Conservation (phyloP, 2,888 invertebrate genomes). For the Meliscaeva auricollis region DNA sequence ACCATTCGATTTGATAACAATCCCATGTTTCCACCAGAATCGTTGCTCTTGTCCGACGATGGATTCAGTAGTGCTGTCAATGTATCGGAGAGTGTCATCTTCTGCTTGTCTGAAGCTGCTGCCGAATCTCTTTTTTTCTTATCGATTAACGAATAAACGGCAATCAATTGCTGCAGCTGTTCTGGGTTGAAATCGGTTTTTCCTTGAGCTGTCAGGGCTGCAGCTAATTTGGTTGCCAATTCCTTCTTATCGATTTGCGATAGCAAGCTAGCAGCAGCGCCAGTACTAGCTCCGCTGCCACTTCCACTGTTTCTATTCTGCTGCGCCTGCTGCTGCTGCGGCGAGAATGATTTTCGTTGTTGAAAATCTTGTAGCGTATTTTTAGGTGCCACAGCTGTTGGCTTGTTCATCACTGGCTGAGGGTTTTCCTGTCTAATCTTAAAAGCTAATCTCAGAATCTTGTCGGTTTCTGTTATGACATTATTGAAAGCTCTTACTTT, state of each 20-base stretch:
- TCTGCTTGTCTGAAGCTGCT: slow-evolving; percentile 68
- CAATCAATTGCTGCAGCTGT: slow-evolving; percentile 91
- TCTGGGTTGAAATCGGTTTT: slow-evolving; percentile 92
- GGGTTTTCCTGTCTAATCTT: slow-evolving; percentile 82
- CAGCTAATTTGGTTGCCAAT: slow-evolving; percentile 89
- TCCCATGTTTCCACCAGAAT: slow-evolving; percentile 13
- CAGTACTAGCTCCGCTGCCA: background rate
- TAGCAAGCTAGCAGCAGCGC: slow-evolving; percentile 74
- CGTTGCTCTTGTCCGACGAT: slow-evolving; percentile 13
- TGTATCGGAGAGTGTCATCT: slow-evolving; percentile 78
- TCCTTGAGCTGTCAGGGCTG: slow-evolving; percentile 91
- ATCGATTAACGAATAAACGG: slow-evolving; percentile 86
- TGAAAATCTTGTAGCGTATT: slow-evolving; percentile 16
- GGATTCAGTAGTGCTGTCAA: slow-evolving; percentile 78
- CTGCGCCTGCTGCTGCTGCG: background rate
- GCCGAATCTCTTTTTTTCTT: slow-evolving; percentile 79
- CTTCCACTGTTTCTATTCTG: background rate
- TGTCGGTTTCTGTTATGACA: slow-evolving; percentile 87
- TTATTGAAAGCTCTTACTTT: slow-evolving; percentile 89
- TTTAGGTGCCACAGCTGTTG: slow-evolving; percentile 33
- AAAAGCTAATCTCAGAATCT: slow-evolving; percentile 86
- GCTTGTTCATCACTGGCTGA: slow-evolving; percentile 73
- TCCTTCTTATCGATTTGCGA: slow-evolving; percentile 83
- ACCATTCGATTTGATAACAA: slow-evolving; percentile 12
- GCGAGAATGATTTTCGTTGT: slow-evolving; percentile 7